Conservation (phyloP, 1,140 invertebrate genomes). For the Aphelenchoides besseyi region DNA sequence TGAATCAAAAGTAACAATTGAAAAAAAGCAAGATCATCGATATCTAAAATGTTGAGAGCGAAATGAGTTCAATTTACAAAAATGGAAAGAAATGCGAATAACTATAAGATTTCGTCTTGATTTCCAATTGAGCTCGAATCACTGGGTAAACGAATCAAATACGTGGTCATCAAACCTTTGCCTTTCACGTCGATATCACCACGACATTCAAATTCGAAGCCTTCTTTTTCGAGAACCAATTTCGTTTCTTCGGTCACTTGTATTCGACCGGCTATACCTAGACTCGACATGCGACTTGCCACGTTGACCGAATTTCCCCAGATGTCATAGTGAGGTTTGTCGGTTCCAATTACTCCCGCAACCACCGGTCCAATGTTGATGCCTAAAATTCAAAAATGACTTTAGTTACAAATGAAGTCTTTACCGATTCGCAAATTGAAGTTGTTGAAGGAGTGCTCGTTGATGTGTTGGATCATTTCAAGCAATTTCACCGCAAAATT, state of each 20-base stretch:
- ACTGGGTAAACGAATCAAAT: neutral
- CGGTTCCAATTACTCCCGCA: conserved; percentile 87
- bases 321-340: conserved; percentile 92
- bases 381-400: conserved; percentile 43
- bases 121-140: neutral
- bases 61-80: neutral
- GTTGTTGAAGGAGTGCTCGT: conserved; percentile 53
- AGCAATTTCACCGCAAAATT: conserved; percentile 78
- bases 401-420: conserved; percentile 26
- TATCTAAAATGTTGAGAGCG: neutral
- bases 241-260: conserved; percentile 59
- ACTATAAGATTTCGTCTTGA: neutral
- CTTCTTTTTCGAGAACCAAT: conserved; percentile 54
- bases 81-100: neutral
- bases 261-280: conserved; percentile 47
- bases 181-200: conserved; percentile 62
- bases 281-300: conserved; percentile 66
- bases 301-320: conserved; percentile 95
- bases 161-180: conserved; percentile 35
- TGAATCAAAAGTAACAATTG: neutral
- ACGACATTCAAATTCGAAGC: conserved; percentile 61
- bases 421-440: conserved; percentile 56
- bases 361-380: conserved; percentile 62
- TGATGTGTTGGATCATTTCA: conserved; percentile 55
- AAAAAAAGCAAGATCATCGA: neutral